Base-by-base conservation (phyloP, 1,140 invertebrate species). In the Drosophila carrolli region DNA sequence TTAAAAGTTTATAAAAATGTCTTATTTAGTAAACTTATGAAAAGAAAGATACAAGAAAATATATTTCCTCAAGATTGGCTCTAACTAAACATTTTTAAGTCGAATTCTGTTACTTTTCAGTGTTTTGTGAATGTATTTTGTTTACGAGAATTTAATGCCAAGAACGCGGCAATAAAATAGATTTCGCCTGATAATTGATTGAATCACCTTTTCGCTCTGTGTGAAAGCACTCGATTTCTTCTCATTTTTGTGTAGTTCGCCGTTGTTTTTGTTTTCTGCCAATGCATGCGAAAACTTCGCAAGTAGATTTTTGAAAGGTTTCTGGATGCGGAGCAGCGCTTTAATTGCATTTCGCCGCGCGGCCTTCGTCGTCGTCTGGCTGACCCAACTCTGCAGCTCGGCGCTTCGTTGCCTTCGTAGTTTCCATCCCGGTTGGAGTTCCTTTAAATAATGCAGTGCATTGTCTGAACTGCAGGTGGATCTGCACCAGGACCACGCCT, bases 291-390 rank as follows among this genome's bases (percentile, higher is more conserved):
- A 68, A 84, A 84, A 84, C 78, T 85, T 86, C 59, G 72, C 79
- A 73, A 88, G 82, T 82, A 76, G 79, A 86, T 79, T 86, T 86
- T 75, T 86, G 83, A 88, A 86, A 88, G 78, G 82, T 82, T 78
- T 46, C 65, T 58, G 47, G 54, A 63, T 62, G 46, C 41, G 74
- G 44, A 77, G 78, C 78, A 68, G 75, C 62, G 83, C 83, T 88
- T 86, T 86, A 86, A 86, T 86, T 86, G 83, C 83, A 86, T 86
- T 86, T 86, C 41, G 76, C 61, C 46, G 77, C 81, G 68, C 56
- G 77, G 47, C 66, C 57, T 41, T 70, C 59, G 16, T n/a, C 61
- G 38, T 54, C 40, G 27, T 62, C 41, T 9, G 40, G 16, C 44
- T 57, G 47, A 67, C 66, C 67, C 44, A 37, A 27, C 38, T 29